phyloP scores from a whole-genome alignment of 1,140 invertebrate genomes.

The Cyclina sinensis region DNA sequence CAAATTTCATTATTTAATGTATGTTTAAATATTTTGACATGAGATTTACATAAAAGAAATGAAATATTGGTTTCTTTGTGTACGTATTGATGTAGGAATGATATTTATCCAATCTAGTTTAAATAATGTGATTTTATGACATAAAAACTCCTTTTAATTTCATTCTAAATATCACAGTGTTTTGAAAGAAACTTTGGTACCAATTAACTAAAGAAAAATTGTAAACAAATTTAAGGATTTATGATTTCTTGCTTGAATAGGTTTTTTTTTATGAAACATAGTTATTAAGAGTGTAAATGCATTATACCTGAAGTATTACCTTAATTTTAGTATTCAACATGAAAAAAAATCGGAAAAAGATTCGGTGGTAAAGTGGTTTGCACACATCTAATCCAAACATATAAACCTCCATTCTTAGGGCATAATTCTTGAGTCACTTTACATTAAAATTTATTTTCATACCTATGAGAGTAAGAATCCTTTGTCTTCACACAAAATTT shows the following conservation, averaged over 20 bases:
- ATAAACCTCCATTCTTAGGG: too few species aligned
- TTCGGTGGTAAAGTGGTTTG: too few species aligned
- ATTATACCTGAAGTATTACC: too few species aligned
- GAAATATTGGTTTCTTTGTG: conserved; percentile 21
- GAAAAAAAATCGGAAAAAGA: too few species aligned
- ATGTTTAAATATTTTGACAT: conserved; percentile 12
- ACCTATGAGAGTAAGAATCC: background rate
- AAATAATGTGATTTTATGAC: conserved; percentile 2
- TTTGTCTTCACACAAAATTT: background rate
- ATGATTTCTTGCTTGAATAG: background rate
- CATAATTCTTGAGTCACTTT: too few species aligned
- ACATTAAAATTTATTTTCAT: too few species aligned
- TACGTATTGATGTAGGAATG: background rate
- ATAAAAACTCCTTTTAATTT: background rate
- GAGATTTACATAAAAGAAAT: conserved; percentile 11
- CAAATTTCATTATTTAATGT: conserved; percentile 26
- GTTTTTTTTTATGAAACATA: too few species aligned
- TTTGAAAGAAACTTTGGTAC: background rate
- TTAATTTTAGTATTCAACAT: too few species aligned
- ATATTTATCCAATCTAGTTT: background rate
- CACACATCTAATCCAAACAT: too few species aligned
- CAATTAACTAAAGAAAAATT: background rate
- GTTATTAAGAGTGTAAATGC: too few species aligned
- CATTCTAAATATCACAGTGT: background rate
- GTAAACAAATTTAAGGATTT: conserved; percentile 12